Conservation (phyloP, 2,888 invertebrate genomes). For the Endomychus coccineus region DNA sequence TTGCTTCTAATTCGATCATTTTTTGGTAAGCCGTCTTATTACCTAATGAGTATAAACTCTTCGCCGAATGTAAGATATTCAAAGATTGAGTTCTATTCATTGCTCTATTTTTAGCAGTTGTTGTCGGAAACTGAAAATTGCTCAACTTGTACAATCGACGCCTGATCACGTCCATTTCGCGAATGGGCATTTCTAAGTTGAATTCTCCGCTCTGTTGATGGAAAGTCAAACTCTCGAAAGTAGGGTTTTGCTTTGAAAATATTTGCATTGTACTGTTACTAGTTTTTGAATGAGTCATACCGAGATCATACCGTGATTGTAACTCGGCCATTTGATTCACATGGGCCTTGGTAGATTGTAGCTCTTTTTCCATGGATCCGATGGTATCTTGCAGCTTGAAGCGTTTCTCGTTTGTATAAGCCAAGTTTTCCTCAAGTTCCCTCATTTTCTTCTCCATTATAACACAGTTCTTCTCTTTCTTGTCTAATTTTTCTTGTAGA, state of each 20-base stretch:
- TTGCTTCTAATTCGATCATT: constrained; percentile 30
- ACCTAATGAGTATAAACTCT: constrained; percentile 11
- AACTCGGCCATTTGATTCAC: constrained; percentile 34
- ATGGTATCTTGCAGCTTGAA: constrained; percentile 38
- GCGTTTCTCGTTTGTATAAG: constrained; percentile 36
- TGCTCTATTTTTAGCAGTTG: constrained; percentile 2
- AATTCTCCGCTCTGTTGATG: constrained; percentile 11
- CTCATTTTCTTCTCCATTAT: constrained; percentile 34
- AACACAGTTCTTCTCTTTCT: constrained; percentile 27
- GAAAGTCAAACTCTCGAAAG: constrained; percentile 14
- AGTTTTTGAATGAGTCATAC: constrained; percentile 20
- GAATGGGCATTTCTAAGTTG: constrained; percentile 11
- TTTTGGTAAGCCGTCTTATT: constrained; percentile 21
- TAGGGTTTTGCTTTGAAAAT: constrained; percentile 12
- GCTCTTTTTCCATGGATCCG: constrained; percentile 36
- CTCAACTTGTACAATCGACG: constrained; percentile 11
- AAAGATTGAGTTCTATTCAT: constrained; percentile 5
- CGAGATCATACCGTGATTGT: constrained; percentile 35
- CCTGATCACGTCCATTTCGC: constrained; percentile 12
- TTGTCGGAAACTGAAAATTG: constrained; percentile 10
- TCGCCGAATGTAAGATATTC: constrained; percentile 10
- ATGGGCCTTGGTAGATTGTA: constrained; percentile 37
- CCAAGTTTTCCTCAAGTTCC: constrained; percentile 33
- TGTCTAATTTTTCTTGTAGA: constrained; percentile 31
- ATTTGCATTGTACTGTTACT: constrained; percentile 6